A percentile compares a stretch with the other conserved stretches of the same genome.
phyloP scores from a whole-genome alignment of 2,113 vertebrate species.

The Uria lomvia region DNA sequence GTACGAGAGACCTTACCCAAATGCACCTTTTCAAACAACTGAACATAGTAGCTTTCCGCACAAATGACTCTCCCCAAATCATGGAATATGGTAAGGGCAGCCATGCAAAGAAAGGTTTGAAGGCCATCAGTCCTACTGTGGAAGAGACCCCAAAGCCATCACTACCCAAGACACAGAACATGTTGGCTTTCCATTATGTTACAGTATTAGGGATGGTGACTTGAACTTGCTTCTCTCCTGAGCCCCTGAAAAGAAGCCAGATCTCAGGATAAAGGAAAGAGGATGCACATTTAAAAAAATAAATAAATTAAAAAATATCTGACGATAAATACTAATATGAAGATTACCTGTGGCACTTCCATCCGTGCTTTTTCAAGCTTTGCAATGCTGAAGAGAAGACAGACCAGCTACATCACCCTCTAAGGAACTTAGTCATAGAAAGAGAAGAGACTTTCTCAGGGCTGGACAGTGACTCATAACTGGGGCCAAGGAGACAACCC shows the following conservation, averaged over 20 bases:
- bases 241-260: not conserved
- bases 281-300: not conserved
- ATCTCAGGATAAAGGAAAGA: not conserved
- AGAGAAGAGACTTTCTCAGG: not conserved
- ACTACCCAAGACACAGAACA: constrained; percentile 74
- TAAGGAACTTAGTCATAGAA: not conserved
- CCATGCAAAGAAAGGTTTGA: constrained; percentile 80
- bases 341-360: not conserved
- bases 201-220: constrained; percentile 76
- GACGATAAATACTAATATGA: not conserved
- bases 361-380: not conserved
- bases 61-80: constrained; percentile 73
- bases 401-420: not conserved
- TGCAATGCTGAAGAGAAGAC: not conserved
- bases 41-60: constrained; percentile 75
- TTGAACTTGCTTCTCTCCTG: not conserved
- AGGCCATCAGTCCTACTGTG: constrained; percentile 58
- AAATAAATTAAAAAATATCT: not conserved
- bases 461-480: not conserved
- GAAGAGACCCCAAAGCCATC: constrained; percentile 75
- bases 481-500: not conserved
- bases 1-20: not conserved
- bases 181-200: constrained; percentile 76
- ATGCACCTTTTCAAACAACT: constrained; percentile 67
- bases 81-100: constrained; percentile 78